Evolutionary conservation across 2,113 vertebrate species (phyloP), one percentile per base, ranked within the genome.

Genomic region (Pelvicachromis taeniatus): DNA sequence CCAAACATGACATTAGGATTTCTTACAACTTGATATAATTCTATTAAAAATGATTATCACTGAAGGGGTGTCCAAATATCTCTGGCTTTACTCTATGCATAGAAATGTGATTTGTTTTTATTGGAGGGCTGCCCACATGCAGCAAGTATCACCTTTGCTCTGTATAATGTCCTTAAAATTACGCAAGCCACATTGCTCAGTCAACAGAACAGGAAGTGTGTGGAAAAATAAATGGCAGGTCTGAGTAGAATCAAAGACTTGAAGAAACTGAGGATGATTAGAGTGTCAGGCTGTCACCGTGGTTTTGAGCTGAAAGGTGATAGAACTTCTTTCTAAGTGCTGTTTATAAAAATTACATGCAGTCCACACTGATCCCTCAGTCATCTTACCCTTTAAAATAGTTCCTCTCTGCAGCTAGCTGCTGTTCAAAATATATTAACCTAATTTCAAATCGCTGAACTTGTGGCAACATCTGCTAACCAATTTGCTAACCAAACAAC

Each of bases 191-290:
- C 23, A 59, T 50, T 48, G 53, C 83, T 88, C 87, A 88, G 86
- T 93, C 90, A 88, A 82, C 91, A 89, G 88, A 89, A 91, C 92
- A 95, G 93, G 91, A 93, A 93, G 85, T 48, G 16, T 88, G 11
- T 85, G 40, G 83, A 85, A 93, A 91, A 88, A 91, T 86, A 94
- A 94, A 93, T 92, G 94, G 70, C 85, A 91, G 85, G 79, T 91
- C 78, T 9, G 53, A 77, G 87, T 88, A 87, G 82, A 61, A 73
- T 16, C 11, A 26, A 29, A 59, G 84, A 73, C 83, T 77, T 87
- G 87, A 48, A 68, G 70, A 90, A 87, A 91, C 79, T 88, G 86
- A 83, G 84, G 90, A 92, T 92, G 91, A 95, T 94, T 93, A 81
- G 88, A 45, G 94, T 7, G 94, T 95, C 94, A 90, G 80, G 86